Evolutionary conservation across 2,113 vertebrate genomes (phyloP).

Genomic region (Pomatorhinus ruficollis): DNA sequence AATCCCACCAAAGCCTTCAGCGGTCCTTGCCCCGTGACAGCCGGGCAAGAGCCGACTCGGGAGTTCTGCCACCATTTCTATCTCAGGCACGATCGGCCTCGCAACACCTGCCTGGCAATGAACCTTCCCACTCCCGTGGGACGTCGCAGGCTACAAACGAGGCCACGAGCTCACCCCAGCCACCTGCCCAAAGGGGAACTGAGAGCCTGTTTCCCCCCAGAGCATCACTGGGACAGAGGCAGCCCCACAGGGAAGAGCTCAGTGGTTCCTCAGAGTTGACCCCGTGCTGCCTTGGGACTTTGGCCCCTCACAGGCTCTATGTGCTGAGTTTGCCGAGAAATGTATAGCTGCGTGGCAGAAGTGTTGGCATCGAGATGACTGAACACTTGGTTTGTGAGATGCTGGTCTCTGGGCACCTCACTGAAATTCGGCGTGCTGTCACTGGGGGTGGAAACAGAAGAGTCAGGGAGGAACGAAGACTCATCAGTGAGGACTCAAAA

Average conservation of each 20-base stretch:
- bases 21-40: accelerated
- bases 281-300: accelerated
- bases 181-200: accelerated
- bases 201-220: background rate
- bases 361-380: accelerated
- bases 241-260: background rate
- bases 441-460: accelerated
- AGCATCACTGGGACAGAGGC: background rate
- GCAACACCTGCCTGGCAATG: background rate
- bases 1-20: background rate
- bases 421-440: background rate
- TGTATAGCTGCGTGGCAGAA: accelerated
- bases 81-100: background rate
- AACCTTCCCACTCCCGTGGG: background rate
- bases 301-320: accelerated
- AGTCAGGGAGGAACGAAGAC: background rate
- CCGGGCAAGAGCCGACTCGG: background rate
- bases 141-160: background rate
- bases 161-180: background rate
- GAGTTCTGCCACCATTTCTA: background rate
- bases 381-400: background rate
- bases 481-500: accelerated
- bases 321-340: background rate
- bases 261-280: accelerated
- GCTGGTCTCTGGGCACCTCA: too few relatives aligned